Conservation (phyloP, 2,888 invertebrate genomes). For the Ernsta delagoae region DNA sequence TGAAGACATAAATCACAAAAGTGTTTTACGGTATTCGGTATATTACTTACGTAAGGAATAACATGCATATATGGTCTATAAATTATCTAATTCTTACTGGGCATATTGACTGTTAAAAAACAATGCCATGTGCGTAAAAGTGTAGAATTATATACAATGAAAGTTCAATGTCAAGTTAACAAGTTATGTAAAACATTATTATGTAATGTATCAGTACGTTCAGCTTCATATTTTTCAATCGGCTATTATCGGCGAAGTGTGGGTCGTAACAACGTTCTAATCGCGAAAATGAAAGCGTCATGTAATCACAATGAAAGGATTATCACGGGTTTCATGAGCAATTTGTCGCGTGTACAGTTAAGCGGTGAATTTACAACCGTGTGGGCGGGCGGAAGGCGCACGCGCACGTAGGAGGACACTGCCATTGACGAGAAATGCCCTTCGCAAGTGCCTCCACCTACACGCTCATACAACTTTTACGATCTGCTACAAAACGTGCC, state of each 20-base stretch:
- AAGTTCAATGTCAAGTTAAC: not conserved
- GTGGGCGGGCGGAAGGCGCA: constrained; percentile 72
- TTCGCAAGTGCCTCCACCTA: constrained; percentile 56
- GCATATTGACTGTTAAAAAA: not conserved
- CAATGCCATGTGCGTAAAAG: not conserved
- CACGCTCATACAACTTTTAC: constrained; percentile 63
- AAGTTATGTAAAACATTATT: not conserved
- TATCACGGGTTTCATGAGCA: constrained; percentile 60
- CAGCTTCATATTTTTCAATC: constrained; percentile 16
- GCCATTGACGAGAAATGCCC: constrained; percentile 71
- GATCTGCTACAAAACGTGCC: constrained; percentile 51
- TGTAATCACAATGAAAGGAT: constrained; percentile 62
- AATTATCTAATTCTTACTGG: too few relatives aligned
- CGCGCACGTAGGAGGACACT: constrained; percentile 67
- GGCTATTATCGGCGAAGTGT: constrained; percentile 4
- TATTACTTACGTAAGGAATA: not conserved
- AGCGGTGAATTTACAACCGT: constrained; percentile 68
- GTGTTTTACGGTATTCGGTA: not conserved
- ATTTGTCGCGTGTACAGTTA: constrained; percentile 78
- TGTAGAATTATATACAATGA: not conserved
- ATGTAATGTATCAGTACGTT: constrained; percentile 9
- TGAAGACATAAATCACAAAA: not conserved
- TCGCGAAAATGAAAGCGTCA: constrained; percentile 48
- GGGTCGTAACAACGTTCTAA: constrained; percentile 21
- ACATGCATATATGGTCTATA: not conserved